Conservation (phyloP, 2,888 invertebrate genomes). For the Lasioglossum zephyrum region DNA sequence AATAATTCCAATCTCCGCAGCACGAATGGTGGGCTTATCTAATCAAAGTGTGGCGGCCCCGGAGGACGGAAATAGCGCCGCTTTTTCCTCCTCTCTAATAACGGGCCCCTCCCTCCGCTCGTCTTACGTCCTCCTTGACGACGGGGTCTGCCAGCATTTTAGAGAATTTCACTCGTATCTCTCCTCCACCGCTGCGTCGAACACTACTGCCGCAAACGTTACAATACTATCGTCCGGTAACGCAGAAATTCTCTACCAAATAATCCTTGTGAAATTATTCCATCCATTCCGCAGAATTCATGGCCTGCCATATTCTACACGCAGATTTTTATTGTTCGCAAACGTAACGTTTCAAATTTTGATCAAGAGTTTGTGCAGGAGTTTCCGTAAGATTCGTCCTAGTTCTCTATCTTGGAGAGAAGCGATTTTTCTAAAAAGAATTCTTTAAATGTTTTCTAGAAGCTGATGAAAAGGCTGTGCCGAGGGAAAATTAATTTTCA, state of each 20-base stretch:
- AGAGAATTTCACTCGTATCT: constrained; percentile 51
- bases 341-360: background rate
- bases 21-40: constrained; percentile 75
- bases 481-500: background rate
- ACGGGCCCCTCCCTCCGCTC: constrained; percentile 68
- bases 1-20: constrained; percentile 71
- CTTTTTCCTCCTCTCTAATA: constrained; percentile 77
- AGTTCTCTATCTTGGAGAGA: background rate
- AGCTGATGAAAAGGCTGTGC: background rate
- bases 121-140: constrained; percentile 73
- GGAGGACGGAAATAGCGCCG: constrained; percentile 79
- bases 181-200: background rate
- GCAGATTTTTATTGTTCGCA: too few species aligned
- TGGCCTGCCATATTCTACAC: too few species aligned
- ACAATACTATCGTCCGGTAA: background rate
- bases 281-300: background rate
- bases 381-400: background rate
- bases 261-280: background rate
- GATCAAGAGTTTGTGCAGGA: background rate
- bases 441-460: background rate
- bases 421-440: background rate
- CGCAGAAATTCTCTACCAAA: background rate
- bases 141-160: constrained; percentile 48
- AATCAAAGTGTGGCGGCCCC: constrained; percentile 76
- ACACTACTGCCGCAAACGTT: background rate